These are phyloP conservation scores for Nylanderia fulva DNA, from an alignment of 1,140 invertebrate species.

Conservation along the genomic window DNA sequence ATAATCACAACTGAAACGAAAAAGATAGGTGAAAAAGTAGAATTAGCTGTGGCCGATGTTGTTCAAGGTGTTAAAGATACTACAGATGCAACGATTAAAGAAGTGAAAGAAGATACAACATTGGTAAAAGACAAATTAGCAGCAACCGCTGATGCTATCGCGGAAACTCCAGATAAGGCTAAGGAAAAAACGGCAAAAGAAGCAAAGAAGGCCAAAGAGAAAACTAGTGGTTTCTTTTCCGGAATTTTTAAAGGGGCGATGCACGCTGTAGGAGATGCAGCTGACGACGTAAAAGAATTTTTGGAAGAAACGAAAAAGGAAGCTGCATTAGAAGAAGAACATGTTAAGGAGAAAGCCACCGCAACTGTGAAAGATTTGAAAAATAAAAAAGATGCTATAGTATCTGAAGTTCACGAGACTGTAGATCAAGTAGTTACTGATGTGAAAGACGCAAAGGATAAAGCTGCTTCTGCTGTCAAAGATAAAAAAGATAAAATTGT, in stretches of 20 bases:
- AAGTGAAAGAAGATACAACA: slow-evolving; percentile 58
- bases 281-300: slow-evolving; percentile 73
- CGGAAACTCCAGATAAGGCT: background rate
- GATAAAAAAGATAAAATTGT: slow-evolving; percentile 52
- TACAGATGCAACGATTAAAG: too few species aligned
- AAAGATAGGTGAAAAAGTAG: slow-evolving; percentile 33
- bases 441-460: slow-evolving; percentile 45
- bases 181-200: slow-evolving; percentile 58
- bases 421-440: background rate
- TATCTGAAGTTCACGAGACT: background rate
- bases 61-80: slow-evolving; percentile 9
- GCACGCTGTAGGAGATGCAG: slow-evolving; percentile 74
- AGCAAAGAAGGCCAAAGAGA: slow-evolving; percentile 48
- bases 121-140: slow-evolving; percentile 40
- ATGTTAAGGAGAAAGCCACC: background rate
- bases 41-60: too few species aligned
- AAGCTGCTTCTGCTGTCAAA: slow-evolving; percentile 25
- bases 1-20: background rate
- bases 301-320: slow-evolving; percentile 60
- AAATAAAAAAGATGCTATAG: slow-evolving; percentile 55
- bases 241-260: slow-evolving; percentile 69
- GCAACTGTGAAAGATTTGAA: slow-evolving; percentile 12
- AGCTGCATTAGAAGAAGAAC: slow-evolving; percentile 70
- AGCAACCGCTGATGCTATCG: background rate
- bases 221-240: slow-evolving; percentile 58